phyloP scores from a whole-genome alignment of 2,113 vertebrate genomes.

The Aix galericulata region DNA sequence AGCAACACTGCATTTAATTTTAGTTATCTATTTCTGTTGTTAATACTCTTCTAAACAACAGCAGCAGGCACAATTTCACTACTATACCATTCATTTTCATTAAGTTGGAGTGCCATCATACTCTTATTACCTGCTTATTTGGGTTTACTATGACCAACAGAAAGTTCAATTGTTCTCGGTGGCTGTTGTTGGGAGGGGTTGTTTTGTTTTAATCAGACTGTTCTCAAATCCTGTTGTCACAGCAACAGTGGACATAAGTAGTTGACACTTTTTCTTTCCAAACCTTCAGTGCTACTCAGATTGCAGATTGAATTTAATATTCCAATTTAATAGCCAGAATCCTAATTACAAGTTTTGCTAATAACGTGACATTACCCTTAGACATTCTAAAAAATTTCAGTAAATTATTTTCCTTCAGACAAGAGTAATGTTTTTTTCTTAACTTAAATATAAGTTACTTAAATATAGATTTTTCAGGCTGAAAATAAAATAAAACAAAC shows the following conservation, averaged over 20 bases:
- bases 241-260: constrained; percentile 62
- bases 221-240: constrained; percentile 68
- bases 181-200: constrained; percentile 4
- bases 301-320: constrained; percentile 62
- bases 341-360: constrained; percentile 13
- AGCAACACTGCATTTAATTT: not conserved
- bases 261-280: not conserved
- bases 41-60: not conserved
- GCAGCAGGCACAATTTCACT: not conserved
- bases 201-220: constrained; percentile 38
- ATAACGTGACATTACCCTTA: not conserved
- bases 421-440: not conserved
- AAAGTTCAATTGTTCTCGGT: not conserved
- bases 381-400: not conserved
- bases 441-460: not conserved
- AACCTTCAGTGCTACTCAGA: constrained; percentile 20
- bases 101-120: not conserved
- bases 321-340: constrained; percentile 25
- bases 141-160: not conserved
- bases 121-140: not conserved
- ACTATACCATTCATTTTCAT: not conserved
- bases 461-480: not conserved
- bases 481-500: not conserved
- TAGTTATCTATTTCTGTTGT: not conserved
- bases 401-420: not conserved